Conservation (phyloP, 2,113 vertebrate genomes). For the Pterophyllum scalare region DNA sequence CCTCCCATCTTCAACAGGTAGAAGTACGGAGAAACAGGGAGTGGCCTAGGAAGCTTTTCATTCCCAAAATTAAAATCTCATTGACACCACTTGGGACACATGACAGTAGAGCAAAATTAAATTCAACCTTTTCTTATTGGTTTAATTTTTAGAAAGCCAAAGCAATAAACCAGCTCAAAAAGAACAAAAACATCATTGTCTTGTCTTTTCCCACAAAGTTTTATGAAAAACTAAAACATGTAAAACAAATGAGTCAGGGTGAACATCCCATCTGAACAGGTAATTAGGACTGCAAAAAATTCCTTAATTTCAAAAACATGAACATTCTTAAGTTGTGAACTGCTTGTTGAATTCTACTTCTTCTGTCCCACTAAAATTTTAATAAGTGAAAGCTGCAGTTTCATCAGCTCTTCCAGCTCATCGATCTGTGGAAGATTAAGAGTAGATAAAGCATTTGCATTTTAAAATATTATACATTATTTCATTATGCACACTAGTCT, state of each 20-base stretch:
- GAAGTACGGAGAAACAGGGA: not conserved
- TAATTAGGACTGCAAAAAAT: not conserved
- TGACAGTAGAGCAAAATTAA: not conserved
- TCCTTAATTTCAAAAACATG: not conserved
- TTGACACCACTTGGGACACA: not conserved
- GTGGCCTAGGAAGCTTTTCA: not conserved
- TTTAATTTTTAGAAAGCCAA: not conserved
- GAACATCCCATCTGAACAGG: slow-evolving; percentile 8
- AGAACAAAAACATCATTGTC: not conserved
- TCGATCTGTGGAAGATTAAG: slow-evolving; percentile 66
- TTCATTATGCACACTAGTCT: not conserved
- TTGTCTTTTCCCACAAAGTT: slow-evolving; percentile 3
- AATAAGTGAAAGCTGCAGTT: slow-evolving; percentile 62
- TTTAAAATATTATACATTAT: not conserved
- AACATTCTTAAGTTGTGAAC: not conserved
- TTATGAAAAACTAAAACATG: slow-evolving; percentile 36
- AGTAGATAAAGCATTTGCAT: not conserved
- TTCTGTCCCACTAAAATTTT: slow-evolving; percentile 36
- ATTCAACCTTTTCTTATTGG: not conserved
- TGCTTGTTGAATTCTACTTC: slow-evolving; percentile 7
- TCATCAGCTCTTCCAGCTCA: slow-evolving; percentile 69
- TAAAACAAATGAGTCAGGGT: slow-evolving; percentile 37
- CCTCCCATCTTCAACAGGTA: not conserved
- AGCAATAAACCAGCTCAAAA: not conserved
- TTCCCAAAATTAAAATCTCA: not conserved